Evolutionary conservation across 2,113 vertebrate species (phyloP).

Genomic region (Hypanus sabinus): DNA sequence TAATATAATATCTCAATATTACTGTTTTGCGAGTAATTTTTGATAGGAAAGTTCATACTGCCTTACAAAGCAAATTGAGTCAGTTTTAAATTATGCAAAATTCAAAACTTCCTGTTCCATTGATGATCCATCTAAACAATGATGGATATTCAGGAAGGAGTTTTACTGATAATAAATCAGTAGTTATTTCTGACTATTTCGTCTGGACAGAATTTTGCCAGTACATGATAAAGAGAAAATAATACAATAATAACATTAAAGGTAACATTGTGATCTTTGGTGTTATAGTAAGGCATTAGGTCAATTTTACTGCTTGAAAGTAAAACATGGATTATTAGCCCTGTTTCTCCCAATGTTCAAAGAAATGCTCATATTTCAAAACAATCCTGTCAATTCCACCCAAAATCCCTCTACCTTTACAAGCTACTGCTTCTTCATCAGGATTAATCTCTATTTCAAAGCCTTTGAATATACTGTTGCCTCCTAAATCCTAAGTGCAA

Average conservation of each 20-base stretch:
- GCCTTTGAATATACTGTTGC: too few species aligned
- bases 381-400: not conserved
- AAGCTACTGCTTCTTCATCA: not conserved
- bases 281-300: not conserved
- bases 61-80: not conserved
- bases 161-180: not conserved
- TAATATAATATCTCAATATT: not conserved
- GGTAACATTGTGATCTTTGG: not conserved
- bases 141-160: not conserved
- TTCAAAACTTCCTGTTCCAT: not conserved
- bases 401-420: not conserved
- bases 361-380: not conserved
- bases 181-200: not conserved
- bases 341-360: not conserved
- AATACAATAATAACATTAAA: not conserved
- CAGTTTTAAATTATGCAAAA: not conserved
- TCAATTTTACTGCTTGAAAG: not conserved
- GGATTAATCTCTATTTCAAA: not conserved
- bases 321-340: not conserved
- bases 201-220: not conserved
- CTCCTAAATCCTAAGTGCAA: too few species aligned
- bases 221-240: not conserved
- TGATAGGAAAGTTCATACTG: not conserved
- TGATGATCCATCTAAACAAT: not conserved
- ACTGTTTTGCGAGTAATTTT: not conserved